Percentiles rank a stretch among this genome's conserved stretches.
These are phyloP conservation scores for Drosophila funebris DNA, from an alignment of 1,140 invertebrate genomes.

Conservation along the genomic window DNA sequence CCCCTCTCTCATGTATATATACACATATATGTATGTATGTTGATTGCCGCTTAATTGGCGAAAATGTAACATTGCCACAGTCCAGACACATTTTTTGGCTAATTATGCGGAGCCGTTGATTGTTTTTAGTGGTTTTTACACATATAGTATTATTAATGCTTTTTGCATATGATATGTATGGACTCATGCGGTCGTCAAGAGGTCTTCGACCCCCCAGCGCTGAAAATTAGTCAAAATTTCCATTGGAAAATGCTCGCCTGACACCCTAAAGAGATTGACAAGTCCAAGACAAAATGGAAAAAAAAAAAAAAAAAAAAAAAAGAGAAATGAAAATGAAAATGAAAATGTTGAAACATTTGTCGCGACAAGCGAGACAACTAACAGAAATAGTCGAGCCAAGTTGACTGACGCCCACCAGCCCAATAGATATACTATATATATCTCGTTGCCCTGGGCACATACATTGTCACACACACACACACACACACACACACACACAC, in stretches of 20 bases:
- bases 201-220: slow-evolving; percentile 42
- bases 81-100: slow-evolving; percentile 54
- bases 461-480: no score
- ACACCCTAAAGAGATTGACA: slow-evolving; percentile 39
- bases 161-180: not conserved
- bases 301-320: not conserved
- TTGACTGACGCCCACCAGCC: slow-evolving; percentile 26
- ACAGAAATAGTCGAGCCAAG: slow-evolving; percentile 40
- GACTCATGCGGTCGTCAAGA: slow-evolving; percentile 26
- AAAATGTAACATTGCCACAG: slow-evolving; percentile 47
- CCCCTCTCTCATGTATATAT: not conserved
- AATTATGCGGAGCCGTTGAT: slow-evolving; percentile 57
- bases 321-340: not conserved
- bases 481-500: not conserved
- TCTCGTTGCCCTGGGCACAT: slow-evolving; percentile 3
- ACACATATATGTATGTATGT: no score
- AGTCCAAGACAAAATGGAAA: slow-evolving; percentile 1
- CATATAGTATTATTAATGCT: slow-evolving; percentile 9
- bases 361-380: slow-evolving; percentile 45
- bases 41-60: slow-evolving; percentile 75
- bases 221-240: slow-evolving; percentile 51
- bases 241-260: slow-evolving; percentile 45
- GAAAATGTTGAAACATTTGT: slow-evolving; percentile 37
- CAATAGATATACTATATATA: slow-evolving; percentile 2
- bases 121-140: slow-evolving; percentile 37